These are phyloP conservation scores for Scyliorhinus canicula DNA, from an alignment of 2,797 vertebrate genomes.

Conservation along the genomic window DNA sequence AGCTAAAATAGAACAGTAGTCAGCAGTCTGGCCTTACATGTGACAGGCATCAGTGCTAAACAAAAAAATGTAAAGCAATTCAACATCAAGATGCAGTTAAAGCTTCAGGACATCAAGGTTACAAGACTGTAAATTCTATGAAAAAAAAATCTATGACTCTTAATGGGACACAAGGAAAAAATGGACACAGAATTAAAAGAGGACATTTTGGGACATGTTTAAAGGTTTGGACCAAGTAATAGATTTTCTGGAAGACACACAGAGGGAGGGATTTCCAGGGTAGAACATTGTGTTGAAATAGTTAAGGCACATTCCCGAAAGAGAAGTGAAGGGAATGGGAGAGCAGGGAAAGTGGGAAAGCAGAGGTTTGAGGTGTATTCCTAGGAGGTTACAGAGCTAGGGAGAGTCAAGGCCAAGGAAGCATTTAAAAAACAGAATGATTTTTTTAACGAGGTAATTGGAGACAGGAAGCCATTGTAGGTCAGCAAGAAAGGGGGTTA, in stretches of 20 bases:
- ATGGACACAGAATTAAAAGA: not conserved
- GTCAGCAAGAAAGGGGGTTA: too few species aligned
- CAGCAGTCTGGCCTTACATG: not conserved
- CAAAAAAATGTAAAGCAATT: not conserved
- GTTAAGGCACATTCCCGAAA: not conserved
- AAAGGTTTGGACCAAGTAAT: not conserved
- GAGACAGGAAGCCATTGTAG: not conserved
- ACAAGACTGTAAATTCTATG: too few species aligned
- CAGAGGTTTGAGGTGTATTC: not conserved
- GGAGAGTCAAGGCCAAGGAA: not conserved
- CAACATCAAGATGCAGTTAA: not conserved
- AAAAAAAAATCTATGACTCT: too few species aligned
- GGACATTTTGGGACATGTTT: not conserved
- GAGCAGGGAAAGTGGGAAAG: not conserved
- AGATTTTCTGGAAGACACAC: too few species aligned
- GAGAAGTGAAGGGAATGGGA: not conserved
- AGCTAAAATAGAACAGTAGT: not conserved
- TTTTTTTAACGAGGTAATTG: not conserved
- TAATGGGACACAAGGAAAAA: not conserved
- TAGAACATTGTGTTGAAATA: not conserved
- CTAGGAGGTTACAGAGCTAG: not conserved
- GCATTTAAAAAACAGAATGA: not conserved
- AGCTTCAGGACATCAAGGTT: not conserved
- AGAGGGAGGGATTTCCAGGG: not conserved
- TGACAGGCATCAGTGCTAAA: not conserved